Conservation (phyloP, 2,888 invertebrate genomes). For the Andrena trimmerana region DNA sequence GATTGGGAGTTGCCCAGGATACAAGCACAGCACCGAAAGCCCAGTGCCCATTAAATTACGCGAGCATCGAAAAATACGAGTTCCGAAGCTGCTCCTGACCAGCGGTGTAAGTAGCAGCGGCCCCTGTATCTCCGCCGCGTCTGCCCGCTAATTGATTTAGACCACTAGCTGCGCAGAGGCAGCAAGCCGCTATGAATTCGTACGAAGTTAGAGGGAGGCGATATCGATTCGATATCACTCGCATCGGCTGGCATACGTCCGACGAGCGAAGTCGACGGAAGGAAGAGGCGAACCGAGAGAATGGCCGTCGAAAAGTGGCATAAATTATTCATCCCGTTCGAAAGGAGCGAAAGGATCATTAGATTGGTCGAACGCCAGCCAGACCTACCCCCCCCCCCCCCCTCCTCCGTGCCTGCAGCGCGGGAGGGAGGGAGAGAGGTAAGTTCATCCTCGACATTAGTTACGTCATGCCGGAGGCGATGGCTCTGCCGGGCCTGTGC, state of each 20-base stretch:
- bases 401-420: neutral
- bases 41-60: too few relatives aligned
- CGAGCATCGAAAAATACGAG: too few relatives aligned
- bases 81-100: too few relatives aligned
- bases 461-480: slow-evolving; percentile 63
- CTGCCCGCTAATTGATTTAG: neutral
- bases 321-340: slow-evolving; percentile 65
- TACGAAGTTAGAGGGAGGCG: neutral
- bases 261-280: neutral
- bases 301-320: slow-evolving; percentile 40
- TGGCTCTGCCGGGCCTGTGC: slow-evolving; percentile 62
- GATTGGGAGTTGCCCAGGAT: too few relatives aligned
- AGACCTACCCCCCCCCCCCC: neutral
- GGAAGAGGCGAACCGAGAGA: slow-evolving; percentile 36
- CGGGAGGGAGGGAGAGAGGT: slow-evolving; percentile 6
- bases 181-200: neutral
- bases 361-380: slow-evolving; percentile 66
- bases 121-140: neutral
- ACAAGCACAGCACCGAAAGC: too few relatives aligned
- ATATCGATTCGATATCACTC: slow-evolving; percentile 12
- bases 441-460: slow-evolving; percentile 67
- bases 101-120: neutral
- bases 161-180: neutral
- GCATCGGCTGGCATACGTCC: slow-evolving; percentile 10
- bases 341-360: slow-evolving; percentile 60